phyloP scores from a whole-genome alignment of 2,797 vertebrate genomes.

The Linurgus olivaceus region DNA sequence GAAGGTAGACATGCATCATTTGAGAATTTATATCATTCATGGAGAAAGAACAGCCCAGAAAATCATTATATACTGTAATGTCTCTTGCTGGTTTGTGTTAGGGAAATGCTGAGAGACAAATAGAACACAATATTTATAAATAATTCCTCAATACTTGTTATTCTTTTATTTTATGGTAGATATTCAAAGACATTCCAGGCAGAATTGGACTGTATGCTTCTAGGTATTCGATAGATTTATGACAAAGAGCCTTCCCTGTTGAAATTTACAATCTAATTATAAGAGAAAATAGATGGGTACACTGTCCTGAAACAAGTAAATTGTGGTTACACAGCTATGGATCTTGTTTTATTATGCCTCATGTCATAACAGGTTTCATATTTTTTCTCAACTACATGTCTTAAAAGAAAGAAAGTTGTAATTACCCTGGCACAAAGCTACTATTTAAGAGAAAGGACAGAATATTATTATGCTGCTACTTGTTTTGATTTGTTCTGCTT shows the following conservation, averaged over 20 bases:
- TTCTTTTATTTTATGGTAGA: not conserved
- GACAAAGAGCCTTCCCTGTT: not conserved
- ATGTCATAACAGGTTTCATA: not conserved
- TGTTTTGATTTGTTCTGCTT: not conserved
- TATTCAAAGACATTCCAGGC: not conserved
- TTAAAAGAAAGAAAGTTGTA: constrained; percentile 24
- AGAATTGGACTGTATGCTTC: not conserved
- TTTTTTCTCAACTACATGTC: not conserved
- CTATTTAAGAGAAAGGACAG: not conserved
- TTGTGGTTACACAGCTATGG: not conserved
- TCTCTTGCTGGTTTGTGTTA: not conserved
- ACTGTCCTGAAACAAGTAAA: not conserved
- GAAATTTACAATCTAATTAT: constrained; percentile 48
- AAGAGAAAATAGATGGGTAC: not conserved
- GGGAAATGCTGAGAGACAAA: not conserved
- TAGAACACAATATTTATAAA: not conserved
- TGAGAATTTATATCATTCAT: not conserved
- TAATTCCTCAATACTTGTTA: not conserved
- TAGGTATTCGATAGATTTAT: not conserved
- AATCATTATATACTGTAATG: not conserved
- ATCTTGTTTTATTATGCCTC: constrained; percentile 6
- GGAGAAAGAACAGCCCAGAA: not conserved
- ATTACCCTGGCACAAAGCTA: not conserved
- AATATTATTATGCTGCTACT: not conserved
- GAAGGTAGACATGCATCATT: not conserved